A percentile compares a stretch with the other conserved stretches of the same genome.
Evolutionary conservation across 2,797 vertebrate species (phyloP).

Genomic region (Vultur gryphus): DNA sequence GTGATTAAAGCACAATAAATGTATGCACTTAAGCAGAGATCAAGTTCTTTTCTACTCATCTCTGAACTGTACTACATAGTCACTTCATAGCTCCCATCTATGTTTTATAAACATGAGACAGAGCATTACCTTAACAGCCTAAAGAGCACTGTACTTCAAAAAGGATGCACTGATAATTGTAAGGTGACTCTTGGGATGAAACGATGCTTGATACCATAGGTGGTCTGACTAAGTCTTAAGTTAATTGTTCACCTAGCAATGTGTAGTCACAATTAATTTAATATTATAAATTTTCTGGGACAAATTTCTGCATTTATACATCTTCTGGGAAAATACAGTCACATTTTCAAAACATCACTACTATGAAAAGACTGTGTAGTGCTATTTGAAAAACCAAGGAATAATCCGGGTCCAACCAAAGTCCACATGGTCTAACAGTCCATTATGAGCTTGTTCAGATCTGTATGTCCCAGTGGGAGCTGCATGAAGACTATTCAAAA

Average conservation of each 20-base stretch:
- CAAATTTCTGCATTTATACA: background rate
- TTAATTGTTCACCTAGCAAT: background rate
- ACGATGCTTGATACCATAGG: background rate
- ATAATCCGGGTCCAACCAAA: background rate
- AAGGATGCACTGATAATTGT: background rate
- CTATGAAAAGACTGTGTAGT: background rate
- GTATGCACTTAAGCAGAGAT: background rate
- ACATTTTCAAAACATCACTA: background rate
- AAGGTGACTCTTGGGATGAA: background rate
- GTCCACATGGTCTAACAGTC: background rate
- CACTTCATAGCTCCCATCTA: background rate
- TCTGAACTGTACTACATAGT: background rate
- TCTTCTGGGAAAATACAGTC: background rate
- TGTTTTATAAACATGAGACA: background rate
- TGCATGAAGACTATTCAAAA: background rate
- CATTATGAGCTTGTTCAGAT: background rate
- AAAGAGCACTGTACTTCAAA: background rate
- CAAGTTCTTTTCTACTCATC: background rate
- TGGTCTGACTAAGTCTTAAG: background rate
- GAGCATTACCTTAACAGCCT: background rate
- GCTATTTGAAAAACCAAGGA: background rate
- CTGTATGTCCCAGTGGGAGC: background rate
- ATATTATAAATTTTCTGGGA: background rate
- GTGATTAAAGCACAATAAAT: background rate
- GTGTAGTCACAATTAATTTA: background rate